These are phyloP conservation scores for Notodonta dromedarius DNA, from an alignment of 2,888 invertebrate species.

Conservation along the genomic window DNA sequence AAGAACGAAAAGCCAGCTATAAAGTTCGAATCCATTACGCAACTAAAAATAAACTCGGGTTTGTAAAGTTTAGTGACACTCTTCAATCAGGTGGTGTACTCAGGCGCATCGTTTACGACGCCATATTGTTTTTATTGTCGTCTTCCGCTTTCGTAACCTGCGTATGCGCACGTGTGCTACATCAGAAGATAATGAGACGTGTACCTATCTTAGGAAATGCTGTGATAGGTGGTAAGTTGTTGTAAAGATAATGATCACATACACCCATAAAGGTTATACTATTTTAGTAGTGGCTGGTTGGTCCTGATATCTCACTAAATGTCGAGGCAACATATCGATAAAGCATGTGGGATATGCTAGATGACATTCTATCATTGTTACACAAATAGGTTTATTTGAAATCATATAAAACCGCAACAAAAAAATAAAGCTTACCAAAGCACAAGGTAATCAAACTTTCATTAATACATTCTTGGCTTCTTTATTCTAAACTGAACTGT, in stretches of 20 bases:
- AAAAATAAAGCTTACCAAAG: too few species aligned
- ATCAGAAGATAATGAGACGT: constrained; percentile 39
- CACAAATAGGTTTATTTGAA: too few species aligned
- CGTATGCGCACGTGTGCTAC: constrained; percentile 35
- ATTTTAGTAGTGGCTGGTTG: too few species aligned
- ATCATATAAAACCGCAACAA: too few species aligned
- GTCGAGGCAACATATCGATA: too few species aligned
- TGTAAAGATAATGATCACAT: not conserved
- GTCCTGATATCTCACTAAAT: too few species aligned
- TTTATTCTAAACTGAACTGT: constrained; percentile 12
- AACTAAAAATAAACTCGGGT: constrained; percentile 38
- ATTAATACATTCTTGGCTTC: too few species aligned
- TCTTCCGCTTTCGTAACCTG: constrained; percentile 63
- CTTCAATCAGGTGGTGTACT: constrained; percentile 51
- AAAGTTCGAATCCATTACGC: constrained; percentile 17
- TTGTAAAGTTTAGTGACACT: constrained; percentile 46
- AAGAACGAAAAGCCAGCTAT: not conserved
- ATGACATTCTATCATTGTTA: too few species aligned
- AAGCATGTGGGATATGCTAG: too few species aligned
- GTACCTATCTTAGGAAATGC: constrained; percentile 15
- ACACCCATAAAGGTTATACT: not conserved
- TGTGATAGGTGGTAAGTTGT: constrained; percentile 7
- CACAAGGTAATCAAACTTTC: too few species aligned
- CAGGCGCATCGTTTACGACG: constrained; percentile 51
- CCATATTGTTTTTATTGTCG: constrained; percentile 59